Conservation (phyloP, 2,113 vertebrate genomes). For the Delphinapterus leucas region DNA sequence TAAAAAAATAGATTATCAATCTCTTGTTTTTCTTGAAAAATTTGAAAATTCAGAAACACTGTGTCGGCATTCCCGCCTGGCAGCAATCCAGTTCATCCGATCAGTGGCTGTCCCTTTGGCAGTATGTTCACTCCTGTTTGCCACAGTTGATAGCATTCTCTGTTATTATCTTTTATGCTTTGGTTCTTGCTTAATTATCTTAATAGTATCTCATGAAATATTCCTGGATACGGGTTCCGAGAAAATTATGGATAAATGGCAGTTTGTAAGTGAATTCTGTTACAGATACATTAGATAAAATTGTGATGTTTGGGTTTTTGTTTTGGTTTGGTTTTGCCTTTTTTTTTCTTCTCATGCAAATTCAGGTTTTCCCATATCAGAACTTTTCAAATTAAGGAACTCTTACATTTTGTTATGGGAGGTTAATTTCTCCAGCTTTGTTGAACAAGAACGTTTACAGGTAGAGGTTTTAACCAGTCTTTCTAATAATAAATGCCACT, state of each 20-base stretch:
- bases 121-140: rapidly evolving
- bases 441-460: too few species aligned
- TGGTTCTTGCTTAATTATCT: not conserved
- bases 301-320: not conserved
- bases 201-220: not conserved
- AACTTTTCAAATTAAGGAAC: not conserved
- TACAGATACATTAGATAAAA: not conserved
- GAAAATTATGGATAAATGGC: not conserved
- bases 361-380: not conserved
- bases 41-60: too few species aligned
- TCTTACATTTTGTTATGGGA: not conserved
- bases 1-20: not conserved
- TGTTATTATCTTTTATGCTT: not conserved
- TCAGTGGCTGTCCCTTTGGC: too few species aligned
- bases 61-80: not conserved
- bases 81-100: rapidly evolving
- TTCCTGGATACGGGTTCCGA: too few species aligned
- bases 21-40: not conserved
- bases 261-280: not conserved
- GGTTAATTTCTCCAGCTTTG: not conserved
- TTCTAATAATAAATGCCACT: not conserved
- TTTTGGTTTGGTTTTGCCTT: not conserved
- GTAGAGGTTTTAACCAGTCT: not conserved
- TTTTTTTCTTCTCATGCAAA: not conserved
- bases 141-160: rapidly evolving